A percentile compares a stretch with the other conserved stretches of the same genome.
Conservation (phyloP, 2,888 invertebrate species). For the Drosophila fungiperda region DNA sequence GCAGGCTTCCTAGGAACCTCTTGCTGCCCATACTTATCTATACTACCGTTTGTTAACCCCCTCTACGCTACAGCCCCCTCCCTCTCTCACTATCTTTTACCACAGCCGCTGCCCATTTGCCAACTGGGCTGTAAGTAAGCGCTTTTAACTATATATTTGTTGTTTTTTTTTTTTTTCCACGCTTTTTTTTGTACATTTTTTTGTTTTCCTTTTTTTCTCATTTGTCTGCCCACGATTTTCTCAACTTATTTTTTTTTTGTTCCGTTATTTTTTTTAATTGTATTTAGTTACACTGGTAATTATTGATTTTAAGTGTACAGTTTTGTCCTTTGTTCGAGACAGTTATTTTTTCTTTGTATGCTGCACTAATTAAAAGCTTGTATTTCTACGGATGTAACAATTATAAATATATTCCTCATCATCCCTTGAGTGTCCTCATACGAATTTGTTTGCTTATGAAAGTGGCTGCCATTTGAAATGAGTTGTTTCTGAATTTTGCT, state of each 20-base stretch:
- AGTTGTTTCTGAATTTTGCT: not conserved
- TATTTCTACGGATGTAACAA: not conserved
- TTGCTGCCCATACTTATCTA: conserved; percentile 45
- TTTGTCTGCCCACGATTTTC: conserved; percentile 64
- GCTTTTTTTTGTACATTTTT: conserved; percentile 24
- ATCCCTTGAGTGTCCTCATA: not conserved
- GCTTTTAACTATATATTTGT: conserved; percentile 57
- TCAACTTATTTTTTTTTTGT: conserved; percentile 25
- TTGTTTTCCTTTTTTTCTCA: conserved; percentile 61
- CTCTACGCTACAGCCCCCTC: not conserved
- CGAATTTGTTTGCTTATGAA: not conserved
- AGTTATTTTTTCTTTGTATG: not conserved
- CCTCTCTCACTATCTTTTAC: not conserved
- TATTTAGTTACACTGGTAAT: conserved; percentile 73
- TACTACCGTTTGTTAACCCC: not conserved
- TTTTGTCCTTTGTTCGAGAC: not conserved
- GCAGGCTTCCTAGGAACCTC: conserved; percentile 16
- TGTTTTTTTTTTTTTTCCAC: conserved; percentile 24
- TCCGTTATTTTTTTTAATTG: conserved; percentile 65
- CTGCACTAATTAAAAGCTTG: not conserved
- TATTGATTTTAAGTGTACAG: conserved; percentile 62
- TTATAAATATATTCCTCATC: not conserved
- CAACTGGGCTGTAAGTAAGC: conserved; percentile 80
- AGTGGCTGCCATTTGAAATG: not conserved
- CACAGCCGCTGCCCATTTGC: conserved; percentile 67